Conservation (phyloP, 2,113 vertebrate species). For the Phylloscopus whistleri region DNA sequence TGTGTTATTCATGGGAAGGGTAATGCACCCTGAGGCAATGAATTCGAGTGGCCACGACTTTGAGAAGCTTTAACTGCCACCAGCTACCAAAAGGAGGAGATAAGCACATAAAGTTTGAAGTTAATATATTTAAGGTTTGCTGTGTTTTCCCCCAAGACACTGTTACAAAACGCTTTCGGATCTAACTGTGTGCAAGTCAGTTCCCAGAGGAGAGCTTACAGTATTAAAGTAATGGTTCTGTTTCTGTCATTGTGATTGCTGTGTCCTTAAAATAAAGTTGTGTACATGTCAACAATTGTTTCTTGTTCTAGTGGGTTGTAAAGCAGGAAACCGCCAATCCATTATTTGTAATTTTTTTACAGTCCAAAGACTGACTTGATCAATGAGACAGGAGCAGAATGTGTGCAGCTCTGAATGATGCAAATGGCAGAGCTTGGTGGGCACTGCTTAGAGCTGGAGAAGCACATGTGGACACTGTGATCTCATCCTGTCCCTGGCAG, state of each 20-base stretch:
- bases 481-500: background rate
- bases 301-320: constrained; percentile 58
- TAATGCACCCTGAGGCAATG: constrained; percentile 94
- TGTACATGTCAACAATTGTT: constrained; percentile 56
- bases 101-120: constrained; percentile 76
- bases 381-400: background rate
- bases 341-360: constrained; percentile 14
- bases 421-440: constrained; percentile 5
- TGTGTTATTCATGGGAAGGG: constrained; percentile 93
- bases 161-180: constrained; percentile 61
- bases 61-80: constrained; percentile 82
- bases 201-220: constrained; percentile 68
- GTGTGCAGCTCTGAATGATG: constrained; percentile 8
- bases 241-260: constrained; percentile 69
- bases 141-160: constrained; percentile 63
- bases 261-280: constrained; percentile 78
- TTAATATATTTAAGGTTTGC: constrained; percentile 74
- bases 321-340: background rate
- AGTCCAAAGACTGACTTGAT: constrained; percentile 24
- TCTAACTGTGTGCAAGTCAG: constrained; percentile 51
- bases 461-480: constrained; percentile 4
- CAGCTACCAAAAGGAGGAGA: constrained; percentile 43
- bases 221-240: constrained; percentile 64
- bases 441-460: background rate
- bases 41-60: constrained; percentile 86